A percentile compares a stretch with the other conserved stretches of the same genome.
These are phyloP conservation scores for Ptychadena robeensis DNA, from an alignment of 2,797 vertebrate species.

Conservation along the genomic window DNA sequence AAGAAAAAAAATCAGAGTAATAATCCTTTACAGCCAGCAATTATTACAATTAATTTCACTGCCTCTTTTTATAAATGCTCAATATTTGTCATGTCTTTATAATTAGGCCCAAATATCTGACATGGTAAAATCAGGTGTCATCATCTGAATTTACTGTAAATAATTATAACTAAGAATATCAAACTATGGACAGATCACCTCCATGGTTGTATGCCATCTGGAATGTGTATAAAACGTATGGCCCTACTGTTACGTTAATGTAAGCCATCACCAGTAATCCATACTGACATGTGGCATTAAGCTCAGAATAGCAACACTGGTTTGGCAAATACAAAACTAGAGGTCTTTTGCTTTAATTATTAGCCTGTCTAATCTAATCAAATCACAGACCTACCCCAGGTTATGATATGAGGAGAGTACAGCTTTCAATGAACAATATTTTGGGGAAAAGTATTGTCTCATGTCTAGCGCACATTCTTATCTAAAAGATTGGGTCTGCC, in stretches of 20 bases:
- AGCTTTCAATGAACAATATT: slow-evolving; percentile 4
- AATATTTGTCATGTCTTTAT: neutral
- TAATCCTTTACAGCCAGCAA: too few relatives aligned
- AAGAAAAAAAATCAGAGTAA: too few relatives aligned
- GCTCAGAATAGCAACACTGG: neutral
- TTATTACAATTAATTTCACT: neutral
- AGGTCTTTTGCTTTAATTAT: slow-evolving; percentile 42
- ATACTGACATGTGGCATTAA: slow-evolving; percentile 18
- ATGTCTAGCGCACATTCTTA: slow-evolving; percentile 18
- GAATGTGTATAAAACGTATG: slow-evolving; percentile 1
- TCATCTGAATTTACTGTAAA: neutral
- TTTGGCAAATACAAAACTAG: slow-evolving; percentile 15
- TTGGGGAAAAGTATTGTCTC: neutral
- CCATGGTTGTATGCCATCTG: neutral
- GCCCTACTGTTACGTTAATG: slow-evolving; percentile 15
- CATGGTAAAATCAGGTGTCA: neutral
- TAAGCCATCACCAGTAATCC: slow-evolving; percentile 9
- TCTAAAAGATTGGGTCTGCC: neutral
- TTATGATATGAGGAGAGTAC: slow-evolving; percentile 15
- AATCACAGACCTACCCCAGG: slow-evolving; percentile 18
- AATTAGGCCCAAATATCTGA: neutral
- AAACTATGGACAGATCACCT: neutral
- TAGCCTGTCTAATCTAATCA: slow-evolving; percentile 34
- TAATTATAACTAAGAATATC: neutral
- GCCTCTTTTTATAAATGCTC: neutral